phyloP scores from a whole-genome alignment of 2,888 invertebrate species.

The Teleogryllus oceanicus region DNA sequence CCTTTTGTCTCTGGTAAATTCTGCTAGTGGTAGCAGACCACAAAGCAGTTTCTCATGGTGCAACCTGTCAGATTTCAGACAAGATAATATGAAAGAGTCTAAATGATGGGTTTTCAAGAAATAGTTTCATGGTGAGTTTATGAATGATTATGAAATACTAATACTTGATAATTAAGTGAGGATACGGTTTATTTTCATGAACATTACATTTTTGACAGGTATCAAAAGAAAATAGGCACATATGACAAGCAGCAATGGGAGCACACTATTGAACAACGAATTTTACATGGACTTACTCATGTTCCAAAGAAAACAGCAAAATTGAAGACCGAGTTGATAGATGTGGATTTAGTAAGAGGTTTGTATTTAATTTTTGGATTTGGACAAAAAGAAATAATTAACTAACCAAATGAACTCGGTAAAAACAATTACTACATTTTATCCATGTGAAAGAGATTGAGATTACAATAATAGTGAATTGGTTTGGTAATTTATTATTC shows the following conservation, averaged over 20 bases:
- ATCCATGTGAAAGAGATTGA: no score
- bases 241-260: slow-evolving; percentile 99
- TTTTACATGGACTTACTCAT: slow-evolving; percentile 79
- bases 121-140: slow-evolving; percentile 42
- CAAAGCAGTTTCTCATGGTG: no score
- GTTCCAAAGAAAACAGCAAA: slow-evolving; percentile 74
- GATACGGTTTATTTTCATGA: not conserved
- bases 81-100: not conserved
- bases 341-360: slow-evolving; percentile 95
- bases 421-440: no score
- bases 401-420: no score
- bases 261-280: slow-evolving; percentile 87
- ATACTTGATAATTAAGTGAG: not conserved
- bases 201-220: slow-evolving; percentile 57
- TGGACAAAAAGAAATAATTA: not conserved
- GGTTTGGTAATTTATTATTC: no score
- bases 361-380: not conserved
- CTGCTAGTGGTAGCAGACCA: not conserved
- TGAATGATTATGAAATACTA: not conserved
- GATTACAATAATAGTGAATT: no score
- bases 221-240: slow-evolving; percentile 92
- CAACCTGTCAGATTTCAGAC: not conserved
- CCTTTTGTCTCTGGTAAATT: not conserved
- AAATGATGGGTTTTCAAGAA: slow-evolving; percentile 39
- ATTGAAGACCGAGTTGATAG: slow-evolving; percentile 87